Conservation (phyloP, 1,140 invertebrate genomes). For the Sitophilus oryzae region DNA sequence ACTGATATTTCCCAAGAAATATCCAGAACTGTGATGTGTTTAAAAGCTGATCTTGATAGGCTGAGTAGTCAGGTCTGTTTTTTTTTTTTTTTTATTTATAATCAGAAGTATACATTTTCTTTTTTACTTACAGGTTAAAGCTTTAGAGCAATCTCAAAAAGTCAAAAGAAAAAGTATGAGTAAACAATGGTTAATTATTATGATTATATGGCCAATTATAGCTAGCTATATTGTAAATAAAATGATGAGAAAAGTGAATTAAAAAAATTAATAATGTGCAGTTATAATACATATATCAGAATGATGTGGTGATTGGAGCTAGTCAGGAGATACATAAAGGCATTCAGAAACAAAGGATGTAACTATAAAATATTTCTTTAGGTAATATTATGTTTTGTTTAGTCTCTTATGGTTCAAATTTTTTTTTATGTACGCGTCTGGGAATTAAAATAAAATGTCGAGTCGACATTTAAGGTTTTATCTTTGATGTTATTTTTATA, state of each 20-base stretch:
- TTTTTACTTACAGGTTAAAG: slow-evolving; percentile 21
- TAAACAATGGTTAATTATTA: slow-evolving; percentile 35
- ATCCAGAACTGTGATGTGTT: slow-evolving; percentile 41
- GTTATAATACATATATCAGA: neutral
- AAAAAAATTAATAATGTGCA: slow-evolving; percentile 5
- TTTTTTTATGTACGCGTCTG: too few relatives aligned
- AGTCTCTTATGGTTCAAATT: too few relatives aligned
- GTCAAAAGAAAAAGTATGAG: slow-evolving; percentile 3
- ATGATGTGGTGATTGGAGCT: neutral
- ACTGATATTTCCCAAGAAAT: slow-evolving; percentile 44
- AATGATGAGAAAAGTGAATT: slow-evolving; percentile 18
- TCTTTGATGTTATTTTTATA: too few relatives aligned
- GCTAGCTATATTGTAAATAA: slow-evolving; percentile 45
- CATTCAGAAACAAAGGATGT: too few relatives aligned
- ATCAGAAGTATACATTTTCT: too few relatives aligned
- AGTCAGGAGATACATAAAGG: neutral
- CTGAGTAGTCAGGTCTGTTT: too few relatives aligned
- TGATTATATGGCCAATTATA: slow-evolving; percentile 57
- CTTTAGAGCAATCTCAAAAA: slow-evolving; percentile 2
- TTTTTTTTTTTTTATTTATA: too few relatives aligned
- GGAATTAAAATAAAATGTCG: too few relatives aligned
- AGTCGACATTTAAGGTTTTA: too few relatives aligned
- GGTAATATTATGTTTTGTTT: too few relatives aligned
- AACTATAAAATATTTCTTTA: too few relatives aligned
- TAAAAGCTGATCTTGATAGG: slow-evolving; percentile 45